Percentiles rank a stretch among this genome's conserved stretches.
Conservation (phyloP, 2,113 vertebrate species). For the Scatophagus argus region DNA sequence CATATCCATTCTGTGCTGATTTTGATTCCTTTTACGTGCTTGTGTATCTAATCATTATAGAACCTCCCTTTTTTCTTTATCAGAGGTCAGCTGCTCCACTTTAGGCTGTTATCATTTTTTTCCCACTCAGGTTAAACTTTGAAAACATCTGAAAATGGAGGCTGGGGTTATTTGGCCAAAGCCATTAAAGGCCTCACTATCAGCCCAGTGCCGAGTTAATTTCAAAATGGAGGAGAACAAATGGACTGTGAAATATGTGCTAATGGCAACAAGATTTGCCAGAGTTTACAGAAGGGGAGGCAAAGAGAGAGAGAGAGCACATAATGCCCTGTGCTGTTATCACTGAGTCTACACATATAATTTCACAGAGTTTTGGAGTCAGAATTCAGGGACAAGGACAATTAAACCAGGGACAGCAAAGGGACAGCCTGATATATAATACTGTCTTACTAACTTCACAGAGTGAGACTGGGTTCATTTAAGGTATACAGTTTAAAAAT, state of each 20-base stretch:
- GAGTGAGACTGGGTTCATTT: conserved; percentile 35
- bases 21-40: background rate
- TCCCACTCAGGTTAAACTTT: conserved; percentile 26
- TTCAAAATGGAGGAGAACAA: conserved; percentile 86
- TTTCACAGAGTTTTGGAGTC: conserved; percentile 86
- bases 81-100: conserved; percentile 2
- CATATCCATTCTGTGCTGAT: background rate
- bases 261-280: conserved; percentile 88
- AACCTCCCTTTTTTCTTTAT: background rate
- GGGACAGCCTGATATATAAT: conserved; percentile 81
- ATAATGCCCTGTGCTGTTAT: conserved; percentile 76
- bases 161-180: conserved; percentile 58
- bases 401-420: conserved; percentile 85
- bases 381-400: conserved; percentile 78
- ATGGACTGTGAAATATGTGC: conserved; percentile 89
- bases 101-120: conserved; percentile 29
- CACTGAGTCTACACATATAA: conserved; percentile 82
- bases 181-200: conserved; percentile 78
- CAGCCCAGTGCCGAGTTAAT: conserved; percentile 76
- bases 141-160: conserved; percentile 60
- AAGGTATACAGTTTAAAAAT: conserved; percentile 52
- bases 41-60: background rate
- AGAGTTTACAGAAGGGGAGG: conserved; percentile 72
- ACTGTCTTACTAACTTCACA: conserved; percentile 52
- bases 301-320: conserved; percentile 67